Evolutionary conservation across 1,140 invertebrate species (phyloP), one percentile per base, ranked within the genome.

Genomic region (Eumeta japonica): DNA sequence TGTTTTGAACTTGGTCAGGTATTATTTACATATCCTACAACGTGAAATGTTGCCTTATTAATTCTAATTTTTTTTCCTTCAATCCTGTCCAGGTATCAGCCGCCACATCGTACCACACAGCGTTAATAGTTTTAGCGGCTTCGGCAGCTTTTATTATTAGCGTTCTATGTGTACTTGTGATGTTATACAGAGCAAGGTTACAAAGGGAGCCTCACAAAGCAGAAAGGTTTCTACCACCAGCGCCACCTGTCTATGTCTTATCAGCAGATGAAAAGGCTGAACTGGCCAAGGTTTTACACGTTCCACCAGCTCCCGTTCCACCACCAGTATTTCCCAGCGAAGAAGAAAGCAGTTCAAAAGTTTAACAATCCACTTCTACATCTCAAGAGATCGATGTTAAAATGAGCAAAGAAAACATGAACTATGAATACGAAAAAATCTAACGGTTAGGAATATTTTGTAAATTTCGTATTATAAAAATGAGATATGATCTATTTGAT

Each of bases 71-170:
- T 15, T 31, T 5, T 9, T 31, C 12, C n/a, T 31, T n/a, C 12
- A 7, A 7, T 12, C 16, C 11, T 33, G 16, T 24, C 7, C 54
- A 77, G 75, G 77, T 83, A n/a, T 81, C 80, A 14, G 68, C 79
- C 17, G 76, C 82, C 13, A 83, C 83, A 3, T 79, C 83, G 19
- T 87, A 86, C 59, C 83, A 86, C 50, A 86, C 84, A 1, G 83
- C 84, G 10, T 76, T 85, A 3, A 80, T 88, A 35, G 83, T 86
- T 3, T 66, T 87, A 14, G 84, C 81, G 3, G 82, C 83, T 0
- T 81, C 82, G 1, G 85, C 84, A 16, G 84, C 84, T 9, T 87
- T 87, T 51, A 77, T 87, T 34, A 85, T 88, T 45, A 84, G 83
- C 54, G 82, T 84, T 27, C 63, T 88, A 11, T 78, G 83, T 9